These are phyloP conservation scores for Capreolus pygargus DNA, from an alignment of 2,113 vertebrate genomes.

Conservation along the genomic window DNA sequence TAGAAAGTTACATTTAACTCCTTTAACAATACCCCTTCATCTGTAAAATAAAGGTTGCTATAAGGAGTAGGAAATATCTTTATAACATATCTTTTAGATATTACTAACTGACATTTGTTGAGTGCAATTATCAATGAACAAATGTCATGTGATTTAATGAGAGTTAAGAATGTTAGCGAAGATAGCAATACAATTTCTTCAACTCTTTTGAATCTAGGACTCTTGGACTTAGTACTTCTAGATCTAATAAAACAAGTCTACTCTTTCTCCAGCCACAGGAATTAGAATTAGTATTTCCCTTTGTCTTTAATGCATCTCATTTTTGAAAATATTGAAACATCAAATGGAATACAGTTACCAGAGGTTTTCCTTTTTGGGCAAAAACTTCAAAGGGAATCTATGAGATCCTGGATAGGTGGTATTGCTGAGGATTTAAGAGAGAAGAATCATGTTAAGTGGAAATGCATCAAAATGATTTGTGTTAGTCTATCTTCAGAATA, in stretches of 20 bases:
- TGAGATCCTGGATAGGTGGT: neutral
- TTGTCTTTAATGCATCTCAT: neutral
- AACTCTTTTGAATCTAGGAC: neutral
- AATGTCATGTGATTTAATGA: neutral
- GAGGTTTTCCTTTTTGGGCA: neutral
- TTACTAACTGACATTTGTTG: neutral
- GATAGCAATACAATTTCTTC: neutral
- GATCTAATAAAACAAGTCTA: neutral
- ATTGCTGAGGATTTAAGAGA: neutral
- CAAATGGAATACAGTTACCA: neutral
- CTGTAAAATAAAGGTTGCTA: neutral
- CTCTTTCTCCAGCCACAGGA: neutral
- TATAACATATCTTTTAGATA: neutral
- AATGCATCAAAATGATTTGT: neutral
- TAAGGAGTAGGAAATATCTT: neutral
- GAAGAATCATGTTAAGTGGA: neutral
- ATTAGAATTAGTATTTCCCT: neutral
- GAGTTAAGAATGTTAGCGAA: neutral
- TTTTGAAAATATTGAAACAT: neutral
- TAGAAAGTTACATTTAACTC: neutral
- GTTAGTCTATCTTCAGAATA: neutral
- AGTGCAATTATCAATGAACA: neutral
- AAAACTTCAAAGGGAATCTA: neutral
- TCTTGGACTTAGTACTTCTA: neutral
- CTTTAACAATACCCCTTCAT: neutral